A percentile compares a stretch with the other conserved stretches of the same genome.
phyloP scores from a whole-genome alignment of 2,888 invertebrate species.

The Dryococelus australis region DNA sequence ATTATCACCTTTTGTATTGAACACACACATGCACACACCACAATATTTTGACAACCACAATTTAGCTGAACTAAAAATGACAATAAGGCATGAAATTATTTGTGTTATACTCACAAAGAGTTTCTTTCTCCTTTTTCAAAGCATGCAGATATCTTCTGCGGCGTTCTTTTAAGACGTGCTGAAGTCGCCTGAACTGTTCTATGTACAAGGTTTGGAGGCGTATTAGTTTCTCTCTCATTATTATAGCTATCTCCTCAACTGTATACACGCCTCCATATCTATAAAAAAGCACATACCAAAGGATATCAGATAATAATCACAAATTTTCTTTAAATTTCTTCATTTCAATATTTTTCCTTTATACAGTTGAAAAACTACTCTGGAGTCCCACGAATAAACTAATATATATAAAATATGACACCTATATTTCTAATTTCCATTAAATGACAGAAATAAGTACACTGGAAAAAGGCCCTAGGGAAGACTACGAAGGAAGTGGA shows the following conservation, averaged over 20 bases:
- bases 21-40: neutral
- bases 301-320: too few species aligned
- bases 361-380: too few species aligned
- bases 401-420: too few species aligned
- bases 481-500: too few species aligned
- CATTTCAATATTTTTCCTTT: too few species aligned
- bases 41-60: neutral
- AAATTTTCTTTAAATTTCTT: too few species aligned
- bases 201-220: slow-evolving; percentile 82
- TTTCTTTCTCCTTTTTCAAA: slow-evolving; percentile 80
- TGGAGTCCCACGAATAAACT: too few species aligned
- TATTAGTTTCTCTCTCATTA: slow-evolving; percentile 77
- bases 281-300: slow-evolving; percentile 52
- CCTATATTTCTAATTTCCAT: too few species aligned
- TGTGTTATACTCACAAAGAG: slow-evolving; percentile 65
- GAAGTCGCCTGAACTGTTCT: slow-evolving; percentile 80
- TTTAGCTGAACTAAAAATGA: too few species aligned
- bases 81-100: too few species aligned
- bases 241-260: slow-evolving; percentile 83
- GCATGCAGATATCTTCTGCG: slow-evolving; percentile 76
- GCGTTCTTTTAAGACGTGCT: slow-evolving; percentile 74
- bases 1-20: neutral
- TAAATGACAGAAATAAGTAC: too few species aligned
- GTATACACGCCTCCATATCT: slow-evolving; percentile 91
- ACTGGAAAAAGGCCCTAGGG: too few species aligned